Percentiles rank a stretch among this genome's conserved stretches.
Evolutionary conservation across 2,113 vertebrate genomes (phyloP).

Genomic region (Strix aluco): DNA sequence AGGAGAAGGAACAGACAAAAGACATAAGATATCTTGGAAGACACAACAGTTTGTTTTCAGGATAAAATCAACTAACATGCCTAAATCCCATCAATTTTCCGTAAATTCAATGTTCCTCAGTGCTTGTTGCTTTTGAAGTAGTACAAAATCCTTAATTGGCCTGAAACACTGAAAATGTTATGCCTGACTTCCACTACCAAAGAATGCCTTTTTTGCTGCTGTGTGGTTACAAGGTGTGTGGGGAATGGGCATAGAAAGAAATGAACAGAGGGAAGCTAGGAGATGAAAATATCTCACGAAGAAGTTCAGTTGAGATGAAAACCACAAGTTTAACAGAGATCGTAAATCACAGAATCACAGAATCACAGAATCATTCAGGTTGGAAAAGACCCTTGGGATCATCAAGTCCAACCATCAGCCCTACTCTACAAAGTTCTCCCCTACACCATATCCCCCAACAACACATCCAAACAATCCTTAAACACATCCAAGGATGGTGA

Average conservation of each 20-base stretch:
- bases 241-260: not conserved
- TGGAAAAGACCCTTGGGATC: no score
- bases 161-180: not conserved
- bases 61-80: not conserved
- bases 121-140: not conserved
- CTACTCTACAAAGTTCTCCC: no score
- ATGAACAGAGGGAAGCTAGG: not conserved
- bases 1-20: not conserved
- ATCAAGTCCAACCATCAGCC: no score
- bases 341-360: not conserved
- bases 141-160: not conserved
- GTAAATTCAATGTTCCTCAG: not conserved
- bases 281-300: not conserved
- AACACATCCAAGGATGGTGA: no score
- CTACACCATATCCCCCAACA: no score
- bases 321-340: not conserved
- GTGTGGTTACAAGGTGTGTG: not conserved
- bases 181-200: not conserved
- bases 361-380: no score
- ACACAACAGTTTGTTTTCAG: not conserved
- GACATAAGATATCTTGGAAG: not conserved
- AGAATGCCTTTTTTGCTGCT: not conserved
- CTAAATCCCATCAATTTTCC: not conserved
- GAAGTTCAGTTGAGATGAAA: not conserved
- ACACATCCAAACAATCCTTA: no score